Evolutionary conservation across 2,113 vertebrate species (phyloP).

Genomic region (Lamprologus sp.): DNA sequence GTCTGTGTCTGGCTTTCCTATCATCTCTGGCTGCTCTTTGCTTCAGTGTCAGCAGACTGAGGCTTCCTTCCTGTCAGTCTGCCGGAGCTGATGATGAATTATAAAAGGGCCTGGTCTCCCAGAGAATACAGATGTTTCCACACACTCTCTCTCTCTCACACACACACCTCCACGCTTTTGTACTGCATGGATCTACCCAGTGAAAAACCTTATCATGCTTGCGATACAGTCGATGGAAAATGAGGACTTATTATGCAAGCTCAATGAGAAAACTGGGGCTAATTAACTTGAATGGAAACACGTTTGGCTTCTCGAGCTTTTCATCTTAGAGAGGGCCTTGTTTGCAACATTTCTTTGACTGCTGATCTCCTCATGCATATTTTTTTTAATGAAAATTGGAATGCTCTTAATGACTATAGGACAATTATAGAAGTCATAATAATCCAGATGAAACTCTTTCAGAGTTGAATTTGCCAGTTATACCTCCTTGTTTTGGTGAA

Average conservation of each 20-base stretch:
- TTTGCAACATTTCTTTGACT: constrained; percentile 13
- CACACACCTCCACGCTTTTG: background rate
- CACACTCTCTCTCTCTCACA: background rate
- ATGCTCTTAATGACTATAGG: constrained; percentile 10
- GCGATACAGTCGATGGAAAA: constrained; percentile 11
- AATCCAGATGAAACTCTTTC: constrained; percentile 13
- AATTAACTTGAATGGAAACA: constrained; percentile 53
- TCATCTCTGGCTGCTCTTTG: constrained; percentile 49
- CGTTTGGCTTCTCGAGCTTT: constrained; percentile 23
- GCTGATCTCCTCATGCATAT: constrained; percentile 27
- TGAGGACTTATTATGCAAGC: constrained; percentile 33
- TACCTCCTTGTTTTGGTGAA: background rate
- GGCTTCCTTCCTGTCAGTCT: constrained; percentile 62
- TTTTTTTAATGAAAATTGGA: constrained; percentile 11
- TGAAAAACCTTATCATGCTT: constrained; percentile 1
- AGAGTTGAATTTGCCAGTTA: background rate
- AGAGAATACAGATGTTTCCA: constrained; percentile 65
- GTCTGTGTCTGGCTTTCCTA: constrained; percentile 43
- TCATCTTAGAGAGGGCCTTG: constrained; percentile 16
- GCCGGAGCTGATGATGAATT: constrained; percentile 64
- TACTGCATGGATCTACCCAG: background rate
- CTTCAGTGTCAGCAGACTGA: constrained; percentile 52
- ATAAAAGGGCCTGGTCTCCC: constrained; percentile 53
- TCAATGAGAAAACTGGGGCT: constrained; percentile 31
- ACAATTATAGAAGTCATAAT: constrained; percentile 10